phyloP scores from a whole-genome alignment of 1,140 invertebrate species.

The Procambarus clarkii region DNA sequence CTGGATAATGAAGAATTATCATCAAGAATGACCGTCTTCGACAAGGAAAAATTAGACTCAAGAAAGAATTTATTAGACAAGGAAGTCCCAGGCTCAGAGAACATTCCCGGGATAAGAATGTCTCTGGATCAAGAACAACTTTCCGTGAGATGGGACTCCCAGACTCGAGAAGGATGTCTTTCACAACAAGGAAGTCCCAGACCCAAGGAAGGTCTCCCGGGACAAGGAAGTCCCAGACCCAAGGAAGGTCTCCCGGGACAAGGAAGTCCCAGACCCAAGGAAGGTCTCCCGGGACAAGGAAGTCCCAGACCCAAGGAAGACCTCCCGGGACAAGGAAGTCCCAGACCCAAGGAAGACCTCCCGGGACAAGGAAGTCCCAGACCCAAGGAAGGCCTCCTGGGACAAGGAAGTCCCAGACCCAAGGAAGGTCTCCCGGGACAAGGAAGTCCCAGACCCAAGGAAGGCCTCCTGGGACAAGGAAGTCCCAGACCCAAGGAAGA shows the following conservation, averaged over 20 bases:
- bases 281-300: neutral
- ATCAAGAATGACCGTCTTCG: neutral
- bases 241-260: neutral
- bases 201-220: too few species aligned
- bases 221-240: neutral
- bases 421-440: neutral
- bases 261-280: neutral
- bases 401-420: neutral
- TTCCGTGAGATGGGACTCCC: too few species aligned
- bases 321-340: neutral
- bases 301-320: neutral
- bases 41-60: neutral
- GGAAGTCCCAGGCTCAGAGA: neutral
- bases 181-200: neutral
- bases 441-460: neutral
- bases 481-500: neutral
- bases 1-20: neutral
- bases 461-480: neutral
- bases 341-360: neutral
- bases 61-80: neutral
- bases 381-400: neutral
- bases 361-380: neutral
- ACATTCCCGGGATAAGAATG: neutral
- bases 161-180: too few species aligned
- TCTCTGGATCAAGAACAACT: too few species aligned